Evolutionary conservation across 2,888 invertebrate genomes (phyloP), one percentile per base, ranked within the genome.

Genomic region (Lasioglossum oenotherae): DNA sequence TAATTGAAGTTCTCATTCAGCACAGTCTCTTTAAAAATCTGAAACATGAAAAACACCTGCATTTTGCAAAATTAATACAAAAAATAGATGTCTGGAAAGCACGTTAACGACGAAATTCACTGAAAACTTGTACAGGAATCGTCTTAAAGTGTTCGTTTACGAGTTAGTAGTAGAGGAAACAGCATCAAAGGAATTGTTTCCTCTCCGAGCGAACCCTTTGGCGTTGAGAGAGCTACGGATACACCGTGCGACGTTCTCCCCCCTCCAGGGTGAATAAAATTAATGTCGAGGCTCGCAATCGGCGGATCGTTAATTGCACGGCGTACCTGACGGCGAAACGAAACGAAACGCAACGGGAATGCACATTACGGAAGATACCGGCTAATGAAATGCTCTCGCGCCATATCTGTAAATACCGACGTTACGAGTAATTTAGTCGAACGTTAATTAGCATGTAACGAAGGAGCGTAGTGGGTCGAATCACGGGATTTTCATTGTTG

Each of bases 401-500:
- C n/a, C 46, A n/a, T 77, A 69, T 69, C 69, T 69, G 38, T n/a
- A 19, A 23, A 41, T 41, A 35, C 44, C 41, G n/a, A 72, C 38
- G 38, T 69, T 38, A 72, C 44, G 44, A 72, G 38, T 35, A 72
- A 44, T 44, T 69, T 69, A 69, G 23, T 6, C 49, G 60, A 69
- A 46, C 46, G 69, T 67, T 46, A 69, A 69, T 78, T 69, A 78
- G 35, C 77, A 35, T 69, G 46, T 19, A 67, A 19, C 49, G 64
- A 64, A 31, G 76, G 44, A 6, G 76, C 31, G 77, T 69, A n/a
- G 69, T 67, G 31, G 64, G 38, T 38, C 38, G 49, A 19, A n/a
- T 46, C 77, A 35, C 49, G n/a, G 60, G 23, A 67, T 71, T 79
- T 73, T 73, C 80, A 83, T 85, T 80, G 85, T 81, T 80, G 60